Evolutionary conservation across 2,113 vertebrate species (phyloP).

Genomic region (Larimichthys crocea): DNA sequence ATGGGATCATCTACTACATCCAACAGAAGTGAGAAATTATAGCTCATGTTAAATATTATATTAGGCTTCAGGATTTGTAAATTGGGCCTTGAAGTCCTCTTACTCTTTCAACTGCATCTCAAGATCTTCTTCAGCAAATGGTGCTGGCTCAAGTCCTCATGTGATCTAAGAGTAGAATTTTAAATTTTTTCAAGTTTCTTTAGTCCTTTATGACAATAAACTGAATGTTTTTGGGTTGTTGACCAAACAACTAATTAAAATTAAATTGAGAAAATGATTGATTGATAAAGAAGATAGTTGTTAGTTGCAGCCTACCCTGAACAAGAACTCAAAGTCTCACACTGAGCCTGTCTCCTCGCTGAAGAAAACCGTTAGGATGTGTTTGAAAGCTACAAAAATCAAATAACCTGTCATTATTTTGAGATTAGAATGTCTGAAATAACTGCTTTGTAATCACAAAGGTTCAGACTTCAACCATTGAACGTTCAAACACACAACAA

Average conservation of each 20-base stretch:
- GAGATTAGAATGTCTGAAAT: too few relatives aligned
- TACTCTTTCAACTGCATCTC: not conserved
- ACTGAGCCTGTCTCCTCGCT: not conserved
- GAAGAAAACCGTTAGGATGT: not conserved
- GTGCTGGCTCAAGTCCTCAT: not conserved
- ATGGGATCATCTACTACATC: constrained; percentile 87
- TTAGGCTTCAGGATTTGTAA: not conserved
- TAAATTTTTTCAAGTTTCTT: too few relatives aligned
- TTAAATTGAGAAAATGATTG: too few relatives aligned
- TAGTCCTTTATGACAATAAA: not conserved
- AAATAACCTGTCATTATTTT: too few relatives aligned
- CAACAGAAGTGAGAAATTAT: constrained; percentile 82
- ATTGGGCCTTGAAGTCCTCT: not conserved
- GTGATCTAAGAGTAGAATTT: too few relatives aligned
- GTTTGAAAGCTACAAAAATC: too few relatives aligned
- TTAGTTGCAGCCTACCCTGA: too few relatives aligned
- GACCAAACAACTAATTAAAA: too few relatives aligned
- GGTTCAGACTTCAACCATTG: not conserved
- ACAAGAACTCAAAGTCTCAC: not conserved
- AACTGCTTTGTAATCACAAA: not conserved
- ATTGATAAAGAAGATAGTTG: too few relatives aligned
- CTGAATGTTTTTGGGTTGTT: not conserved
- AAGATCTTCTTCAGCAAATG: not conserved
- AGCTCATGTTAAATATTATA: not conserved
- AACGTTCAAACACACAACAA: not conserved